Evolutionary conservation across 92 coral and sea anemone species (phyloP).

Genomic region (Umimayanthus chanpuru): DNA sequence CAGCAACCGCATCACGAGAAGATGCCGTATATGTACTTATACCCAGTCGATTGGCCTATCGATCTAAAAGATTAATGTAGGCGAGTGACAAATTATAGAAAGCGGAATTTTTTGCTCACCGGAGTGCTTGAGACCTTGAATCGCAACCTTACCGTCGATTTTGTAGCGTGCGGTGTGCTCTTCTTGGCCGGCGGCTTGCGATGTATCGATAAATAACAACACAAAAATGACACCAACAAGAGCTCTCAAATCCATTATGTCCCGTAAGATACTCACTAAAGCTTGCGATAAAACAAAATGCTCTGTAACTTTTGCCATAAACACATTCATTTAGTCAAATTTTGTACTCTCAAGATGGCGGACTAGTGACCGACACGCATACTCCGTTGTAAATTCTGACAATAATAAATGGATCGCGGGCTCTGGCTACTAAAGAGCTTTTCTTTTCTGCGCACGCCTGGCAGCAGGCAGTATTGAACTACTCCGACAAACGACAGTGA

Average conservation of each 20-base stretch:
- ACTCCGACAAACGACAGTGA: no score
- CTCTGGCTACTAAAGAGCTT: background rate
- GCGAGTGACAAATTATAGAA: background rate
- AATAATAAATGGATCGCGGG: constrained; percentile 4
- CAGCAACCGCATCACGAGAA: no score
- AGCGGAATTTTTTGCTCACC: constrained; percentile 53
- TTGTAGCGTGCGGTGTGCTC: constrained; percentile 83
- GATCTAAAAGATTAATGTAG: background rate
- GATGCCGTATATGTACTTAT: no score
- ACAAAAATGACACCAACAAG: constrained; percentile 43
- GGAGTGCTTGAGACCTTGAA: constrained; percentile 82
- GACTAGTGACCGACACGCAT: background rate
- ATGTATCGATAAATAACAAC: constrained; percentile 48
- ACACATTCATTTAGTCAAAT: background rate
- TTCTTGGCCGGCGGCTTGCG: constrained; percentile 64
- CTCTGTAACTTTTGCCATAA: background rate
- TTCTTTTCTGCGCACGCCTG: background rate
- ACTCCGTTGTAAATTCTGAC: background rate
- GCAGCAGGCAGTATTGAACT: no score
- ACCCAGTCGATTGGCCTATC: background rate
- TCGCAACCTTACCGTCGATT: constrained; percentile 88
- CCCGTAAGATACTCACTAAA: background rate
- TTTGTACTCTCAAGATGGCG: constrained; percentile 8
- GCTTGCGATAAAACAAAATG: background rate
- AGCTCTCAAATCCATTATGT: constrained; percentile 21